Base-by-base conservation (phyloP, 1,140 invertebrate genomes). In the Chionoecetes opilio region DNA sequence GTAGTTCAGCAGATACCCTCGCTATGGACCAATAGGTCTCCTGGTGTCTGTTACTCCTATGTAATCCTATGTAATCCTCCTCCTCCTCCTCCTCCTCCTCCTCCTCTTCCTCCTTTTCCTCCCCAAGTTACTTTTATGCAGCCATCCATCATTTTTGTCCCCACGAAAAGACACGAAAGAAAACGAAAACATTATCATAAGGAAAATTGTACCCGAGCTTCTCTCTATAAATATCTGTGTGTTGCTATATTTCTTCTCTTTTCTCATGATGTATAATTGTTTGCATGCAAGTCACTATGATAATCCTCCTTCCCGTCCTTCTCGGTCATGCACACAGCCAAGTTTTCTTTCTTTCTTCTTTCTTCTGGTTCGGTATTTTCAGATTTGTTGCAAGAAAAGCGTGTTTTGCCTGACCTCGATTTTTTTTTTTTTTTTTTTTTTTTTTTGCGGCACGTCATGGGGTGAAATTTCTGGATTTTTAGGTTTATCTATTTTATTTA, bases 231-330 rank as follows among this genome's bases (percentile, higher is more conserved):
- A n/a, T n/a, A n/a, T 5, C 21, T 26, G 0, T 26, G 63, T 75
- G 63, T 75, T 75, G 63, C 63, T n/a, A n/a, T n/a, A n/a, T 75
- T 63, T 75, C 63, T 75, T 75, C 63, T 75, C 63, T 75, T 75
- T 75, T 75, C 63, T 75, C 21, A 17, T 75, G n/a, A 75, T 75
- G n/a, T n/a, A 75, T n/a, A n/a, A 75, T 75, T 75, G 21, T 75
- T 75, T n/a, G n/a, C 63, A 26, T 21, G 63, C 63, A n/a, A 75
- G 63, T 75, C 63, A 75, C 63, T 75, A 75, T n/a, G 63, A 21
- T 75, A 1, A 75, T 75, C 6, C 6, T 75, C 21, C 63, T 75
- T n/a, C 11, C 6, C n/a, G n/a, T n/a, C n/a, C 63, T 75, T 75
- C n/a, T 2, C 63, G 26, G 21, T 75, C n/a, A n/a, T 75, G n/a